phyloP scores from a whole-genome alignment of 2,113 vertebrate genomes.

The Heterocephalus glaber region DNA sequence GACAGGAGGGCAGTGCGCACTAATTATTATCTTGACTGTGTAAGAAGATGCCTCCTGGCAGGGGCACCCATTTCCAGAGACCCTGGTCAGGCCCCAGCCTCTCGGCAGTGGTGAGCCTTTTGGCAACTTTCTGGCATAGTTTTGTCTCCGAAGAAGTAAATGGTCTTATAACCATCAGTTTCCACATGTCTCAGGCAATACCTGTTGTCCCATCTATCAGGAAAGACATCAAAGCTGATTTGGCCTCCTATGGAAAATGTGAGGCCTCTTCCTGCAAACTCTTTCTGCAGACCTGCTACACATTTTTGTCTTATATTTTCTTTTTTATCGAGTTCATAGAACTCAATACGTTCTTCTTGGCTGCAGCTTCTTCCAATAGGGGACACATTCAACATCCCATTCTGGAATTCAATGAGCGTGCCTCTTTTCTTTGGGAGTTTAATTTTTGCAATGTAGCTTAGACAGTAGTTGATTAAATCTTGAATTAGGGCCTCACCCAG shows the following conservation, averaged over 20 bases:
- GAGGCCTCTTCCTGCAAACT: conserved; percentile 94
- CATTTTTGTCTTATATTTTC: conserved; percentile 95
- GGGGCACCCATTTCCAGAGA: accelerated
- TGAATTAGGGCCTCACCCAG: conserved; percentile 95
- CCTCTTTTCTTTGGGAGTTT: conserved; percentile 97
- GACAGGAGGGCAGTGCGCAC: neutral
- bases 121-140: conserved; percentile 86
- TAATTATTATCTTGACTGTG: neutral
- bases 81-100: neutral
- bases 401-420: conserved; percentile 97
- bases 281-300: conserved; percentile 90
- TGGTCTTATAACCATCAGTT: conserved; percentile 88
- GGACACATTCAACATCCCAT: conserved; percentile 95
- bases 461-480: conserved; percentile 97
- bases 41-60: neutral
- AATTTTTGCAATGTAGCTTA: conserved; percentile 95
- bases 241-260: conserved; percentile 98
- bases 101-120: neutral
- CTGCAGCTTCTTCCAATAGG: conserved; percentile 96
- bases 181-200: conserved; percentile 93
- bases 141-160: conserved; percentile 98
- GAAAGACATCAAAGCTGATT: conserved; percentile 98
- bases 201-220: conserved; percentile 96
- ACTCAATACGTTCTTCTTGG: conserved; percentile 93
- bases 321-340: conserved; percentile 93